Evolutionary conservation across 2,113 vertebrate species (phyloP), one percentile per base, ranked within the genome.

Genomic region (Apeltes quadracus): DNA sequence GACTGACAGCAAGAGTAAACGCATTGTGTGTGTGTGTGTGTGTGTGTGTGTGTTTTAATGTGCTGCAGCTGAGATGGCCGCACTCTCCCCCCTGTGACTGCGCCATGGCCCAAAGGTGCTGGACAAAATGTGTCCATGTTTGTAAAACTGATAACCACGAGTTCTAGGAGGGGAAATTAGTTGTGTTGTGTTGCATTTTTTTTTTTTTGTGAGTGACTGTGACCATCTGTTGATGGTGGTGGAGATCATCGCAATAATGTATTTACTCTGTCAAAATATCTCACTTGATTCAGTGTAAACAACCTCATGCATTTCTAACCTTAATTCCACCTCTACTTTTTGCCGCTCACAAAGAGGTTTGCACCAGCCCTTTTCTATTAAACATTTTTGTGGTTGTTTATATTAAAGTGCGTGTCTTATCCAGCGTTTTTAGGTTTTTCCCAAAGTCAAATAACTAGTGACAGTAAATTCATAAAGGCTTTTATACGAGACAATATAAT

Each of bases 11-110:
- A 5, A 5, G 7, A 34, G 32, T 34, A 0, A 34, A 34, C 32
- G 7, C 32, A 34, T 34, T 5, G 5, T 34, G 4, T 5, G 4
- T 5, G 32, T 4, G 32, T 34, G 32, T 34, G 3, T 34, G 32
- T 7, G 7, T 32, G 23, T 43, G n/a, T n/a, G n/a, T n/a, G n/a
- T n/a, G n/a, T n/a, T n/a, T 56, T 61, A 61, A 71, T 61, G 34
- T 29, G 3, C n/a, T 38, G 6, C 32, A 50, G 44, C 46, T 71
- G 56, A 53, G 27, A 41, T 67, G 61, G 61, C 12, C 14, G 38
- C 12, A 57, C 32, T 34, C 32, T 7, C 41, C 44, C 44, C 25
- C 25, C 23, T 15, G 18, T 54, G 46, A n/a, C 46, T 48, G 46
- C n/a, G 20, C 15, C 20, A n/a, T 13, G 4, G 38, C 38, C 12